Conservation (phyloP, 2,113 vertebrate genomes). For the Cebidichthys violaceus region DNA sequence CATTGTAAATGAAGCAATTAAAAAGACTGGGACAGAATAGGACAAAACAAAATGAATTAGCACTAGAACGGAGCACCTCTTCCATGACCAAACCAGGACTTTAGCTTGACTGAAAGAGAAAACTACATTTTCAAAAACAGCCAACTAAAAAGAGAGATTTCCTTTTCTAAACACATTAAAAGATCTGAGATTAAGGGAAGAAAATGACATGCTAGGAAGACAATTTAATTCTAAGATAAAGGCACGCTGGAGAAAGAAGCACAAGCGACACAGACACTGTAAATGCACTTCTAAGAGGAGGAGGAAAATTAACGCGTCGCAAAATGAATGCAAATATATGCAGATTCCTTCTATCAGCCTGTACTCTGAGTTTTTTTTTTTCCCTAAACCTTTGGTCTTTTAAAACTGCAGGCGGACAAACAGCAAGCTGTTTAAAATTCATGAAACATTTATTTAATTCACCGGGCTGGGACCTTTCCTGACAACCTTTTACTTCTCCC, state of each 20-base stretch:
- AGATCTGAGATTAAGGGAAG: constrained; percentile 56
- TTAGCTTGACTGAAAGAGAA: constrained; percentile 28
- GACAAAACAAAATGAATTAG: constrained; percentile 2
- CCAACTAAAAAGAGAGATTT: constrained; percentile 50
- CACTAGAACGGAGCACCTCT: not conserved
- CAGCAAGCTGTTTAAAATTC: constrained; percentile 83
- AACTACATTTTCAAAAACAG: constrained; percentile 29
- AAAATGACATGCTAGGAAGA: constrained; percentile 51
- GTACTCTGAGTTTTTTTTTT: constrained; percentile 51
- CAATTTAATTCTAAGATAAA: constrained; percentile 57
- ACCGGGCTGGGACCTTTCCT: constrained; percentile 74
- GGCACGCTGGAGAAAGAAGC: constrained; percentile 40
- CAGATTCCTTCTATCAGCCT: constrained; percentile 80
- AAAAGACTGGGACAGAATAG: not conserved
- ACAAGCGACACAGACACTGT: constrained; percentile 52
- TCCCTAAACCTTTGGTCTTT: constrained; percentile 78
- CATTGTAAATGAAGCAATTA: constrained; percentile 12
- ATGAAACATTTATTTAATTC: constrained; percentile 83
- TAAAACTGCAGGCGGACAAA: constrained; percentile 83
- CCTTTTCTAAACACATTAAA: constrained; percentile 61
- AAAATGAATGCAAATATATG: constrained; percentile 85
- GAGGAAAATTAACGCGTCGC: constrained; percentile 78
- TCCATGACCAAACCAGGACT: constrained; percentile 18
- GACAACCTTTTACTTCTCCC: constrained; percentile 74
- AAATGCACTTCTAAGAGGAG: constrained; percentile 70